A percentile compares a stretch with the other conserved stretches of the same genome.
These are phyloP conservation scores for Nothocercus nigrocapillus DNA, from an alignment of 2,113 vertebrate genomes.

Conservation along the genomic window DNA sequence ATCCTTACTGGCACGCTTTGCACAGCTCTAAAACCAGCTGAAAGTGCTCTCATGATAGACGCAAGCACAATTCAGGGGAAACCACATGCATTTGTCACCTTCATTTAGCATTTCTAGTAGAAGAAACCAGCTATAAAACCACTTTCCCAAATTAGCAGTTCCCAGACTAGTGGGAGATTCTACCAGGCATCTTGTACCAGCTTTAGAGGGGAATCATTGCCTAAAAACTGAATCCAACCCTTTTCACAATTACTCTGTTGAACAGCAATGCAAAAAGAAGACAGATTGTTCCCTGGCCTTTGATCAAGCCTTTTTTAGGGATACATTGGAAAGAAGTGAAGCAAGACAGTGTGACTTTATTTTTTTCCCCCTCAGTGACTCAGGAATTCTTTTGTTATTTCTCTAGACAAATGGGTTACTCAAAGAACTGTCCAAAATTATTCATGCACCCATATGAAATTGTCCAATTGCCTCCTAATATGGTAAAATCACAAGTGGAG, in stretches of 20 bases:
- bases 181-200: neutral
- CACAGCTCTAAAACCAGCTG: neutral
- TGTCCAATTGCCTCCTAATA: neutral
- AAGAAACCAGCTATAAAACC: neutral
- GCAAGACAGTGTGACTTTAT: neutral
- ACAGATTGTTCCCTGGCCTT: neutral
- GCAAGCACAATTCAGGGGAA: neutral
- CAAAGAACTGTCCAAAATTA: neutral
- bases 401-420: neutral
- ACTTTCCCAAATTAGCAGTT: neutral
- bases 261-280: neutral
- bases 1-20: neutral
- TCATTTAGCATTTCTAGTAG: neutral
- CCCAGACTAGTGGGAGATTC: neutral
- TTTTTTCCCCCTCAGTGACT: neutral
- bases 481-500: neutral
- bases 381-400: neutral
- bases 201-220: neutral
- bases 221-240: neutral
- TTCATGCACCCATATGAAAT: neutral
- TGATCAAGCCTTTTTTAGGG: neutral
- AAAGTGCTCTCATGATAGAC: neutral
- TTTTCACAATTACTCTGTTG: neutral
- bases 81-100: neutral
- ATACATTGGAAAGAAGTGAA: neutral